A percentile compares a stretch with the other conserved stretches of the same genome.
phyloP scores from a whole-genome alignment of 53 echinoderm and acorn worm genomes.

The Luidia sarsii region DNA sequence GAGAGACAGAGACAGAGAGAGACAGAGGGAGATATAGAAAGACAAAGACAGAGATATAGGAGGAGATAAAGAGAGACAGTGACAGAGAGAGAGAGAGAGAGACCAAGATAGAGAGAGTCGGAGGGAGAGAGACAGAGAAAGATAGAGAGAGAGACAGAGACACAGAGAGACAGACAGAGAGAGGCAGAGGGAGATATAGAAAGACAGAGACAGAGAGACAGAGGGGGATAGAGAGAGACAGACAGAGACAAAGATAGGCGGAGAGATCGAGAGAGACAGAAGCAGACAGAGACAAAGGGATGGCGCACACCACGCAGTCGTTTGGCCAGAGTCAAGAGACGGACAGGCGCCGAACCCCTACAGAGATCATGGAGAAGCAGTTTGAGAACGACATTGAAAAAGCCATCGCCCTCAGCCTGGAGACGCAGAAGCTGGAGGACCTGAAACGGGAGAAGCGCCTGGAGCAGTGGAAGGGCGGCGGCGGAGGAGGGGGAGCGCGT shows the following conservation, averaged over 20 bases:
- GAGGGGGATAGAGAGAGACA: too few species aligned
- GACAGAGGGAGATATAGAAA: too few species aligned
- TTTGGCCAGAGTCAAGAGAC: not conserved
- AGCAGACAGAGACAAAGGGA: not conserved
- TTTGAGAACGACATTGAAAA: constrained; percentile 63
- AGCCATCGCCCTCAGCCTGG: constrained; percentile 73
- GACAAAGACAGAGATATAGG: too few species aligned
- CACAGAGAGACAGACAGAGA: not conserved
- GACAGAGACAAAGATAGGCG: too few species aligned
- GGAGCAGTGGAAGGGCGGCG: constrained; percentile 1
- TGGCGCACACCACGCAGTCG: constrained; percentile 52
- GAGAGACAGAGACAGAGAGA: too few species aligned
- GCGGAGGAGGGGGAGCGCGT: not conserved
- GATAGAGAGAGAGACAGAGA: too few species aligned
- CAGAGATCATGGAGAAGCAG: constrained; percentile 53
- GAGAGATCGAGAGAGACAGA: too few species aligned
- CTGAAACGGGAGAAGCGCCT: constrained; percentile 11
- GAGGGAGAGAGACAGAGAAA: too few species aligned
- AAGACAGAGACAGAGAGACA: not conserved
- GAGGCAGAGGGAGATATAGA: not conserved
- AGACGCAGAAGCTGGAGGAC: constrained; percentile 54
- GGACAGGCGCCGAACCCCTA: not conserved
- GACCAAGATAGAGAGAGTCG: not conserved
- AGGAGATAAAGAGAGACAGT: too few species aligned
- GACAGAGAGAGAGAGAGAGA: too few species aligned